Conservation (phyloP, 37 sponge, comb jelly and placozoan genomes). For the Aplysina aerophoba region DNA sequence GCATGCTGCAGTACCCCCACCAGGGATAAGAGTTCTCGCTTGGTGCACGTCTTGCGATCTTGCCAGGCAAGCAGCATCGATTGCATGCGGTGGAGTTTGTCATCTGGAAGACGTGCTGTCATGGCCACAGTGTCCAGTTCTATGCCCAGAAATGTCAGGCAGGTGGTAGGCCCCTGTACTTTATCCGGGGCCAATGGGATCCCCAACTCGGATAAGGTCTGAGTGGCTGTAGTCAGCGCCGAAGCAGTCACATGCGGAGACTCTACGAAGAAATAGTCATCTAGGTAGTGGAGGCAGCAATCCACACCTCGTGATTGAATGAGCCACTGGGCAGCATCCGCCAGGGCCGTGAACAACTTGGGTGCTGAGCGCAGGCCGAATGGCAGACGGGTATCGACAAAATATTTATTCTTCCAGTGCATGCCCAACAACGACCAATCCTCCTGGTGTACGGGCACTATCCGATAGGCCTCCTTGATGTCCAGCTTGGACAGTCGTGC, state of each 20-base stretch:
- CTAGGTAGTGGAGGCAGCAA: constrained; percentile 32
- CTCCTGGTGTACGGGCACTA: constrained; percentile 49
- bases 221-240: neutral
- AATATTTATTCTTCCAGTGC: constrained; percentile 34
- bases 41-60: constrained; percentile 11
- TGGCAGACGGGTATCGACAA: constrained; percentile 44
- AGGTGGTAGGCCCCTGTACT: constrained; percentile 34
- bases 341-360: constrained; percentile 35
- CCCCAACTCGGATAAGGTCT: constrained; percentile 20
- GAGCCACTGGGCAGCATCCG: constrained; percentile 41
- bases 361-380: constrained; percentile 51
- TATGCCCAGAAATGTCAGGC: constrained; percentile 41
- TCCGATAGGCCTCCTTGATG: constrained; percentile 32
- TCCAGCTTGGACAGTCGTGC: constrained; percentile 34
- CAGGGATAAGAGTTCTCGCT: constrained; percentile 42
- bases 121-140: constrained; percentile 31
- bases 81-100: constrained; percentile 6
- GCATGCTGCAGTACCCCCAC: constrained; percentile 47
- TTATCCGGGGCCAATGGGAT: constrained; percentile 45
- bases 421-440: constrained; percentile 37
- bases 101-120: constrained; percentile 29
- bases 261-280: constrained; percentile 30
- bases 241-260: neutral
- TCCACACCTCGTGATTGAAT: neutral
- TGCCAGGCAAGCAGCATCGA: neutral